Evolutionary conservation across 2,797 vertebrate genomes (phyloP), one percentile per base, ranked within the genome.

Genomic region (Paratrypauchen microcephalus): DNA sequence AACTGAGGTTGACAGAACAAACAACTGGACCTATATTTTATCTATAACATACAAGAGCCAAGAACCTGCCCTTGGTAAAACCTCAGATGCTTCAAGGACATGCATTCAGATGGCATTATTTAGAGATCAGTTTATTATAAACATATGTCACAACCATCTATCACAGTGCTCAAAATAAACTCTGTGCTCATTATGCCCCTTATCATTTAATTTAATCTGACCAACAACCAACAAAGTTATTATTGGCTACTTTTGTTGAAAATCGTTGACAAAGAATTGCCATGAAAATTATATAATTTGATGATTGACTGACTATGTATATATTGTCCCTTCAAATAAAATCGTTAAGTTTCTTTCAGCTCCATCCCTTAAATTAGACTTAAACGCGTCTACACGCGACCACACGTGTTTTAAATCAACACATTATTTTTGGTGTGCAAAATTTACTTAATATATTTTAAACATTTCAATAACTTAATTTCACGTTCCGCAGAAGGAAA

Each of bases 91-190:
- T 72, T 56, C 73, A 28, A 55, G 63, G 57, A 26, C 24, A n/a
- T n/a, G n/a, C n/a, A n/a, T n/a, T n/a, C n/a, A n/a, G n/a, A n/a
- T n/a, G n/a, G n/a, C n/a, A n/a, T n/a, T n/a, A n/a, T n/a, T n/a
- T n/a, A n/a, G n/a, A n/a, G n/a, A n/a, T n/a, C n/a, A n/a, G n/a
- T n/a, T n/a, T n/a, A n/a, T n/a, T 32, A 82, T 47, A 78, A 48
- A 65, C 45, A 52, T 48, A 75, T 72, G 79, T 71, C 36, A 73
- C 76, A 72, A 67, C 75, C 68, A 65, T 72, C 56, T 76, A 62
- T 72, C 55, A 71, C 69, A 60, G 23, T 65, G 48, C 28, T 68
- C 54, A 15, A 71, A 73, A 76, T 65, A 66, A 39, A 16, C 50
- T 18, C 48, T 21, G 18, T 23, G 47, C 50, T 26, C 47, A 50